Evolutionary conservation across 2,797 vertebrate genomes (phyloP), one percentile per base, ranked within the genome.

Genomic region (Channallabes apus): DNA sequence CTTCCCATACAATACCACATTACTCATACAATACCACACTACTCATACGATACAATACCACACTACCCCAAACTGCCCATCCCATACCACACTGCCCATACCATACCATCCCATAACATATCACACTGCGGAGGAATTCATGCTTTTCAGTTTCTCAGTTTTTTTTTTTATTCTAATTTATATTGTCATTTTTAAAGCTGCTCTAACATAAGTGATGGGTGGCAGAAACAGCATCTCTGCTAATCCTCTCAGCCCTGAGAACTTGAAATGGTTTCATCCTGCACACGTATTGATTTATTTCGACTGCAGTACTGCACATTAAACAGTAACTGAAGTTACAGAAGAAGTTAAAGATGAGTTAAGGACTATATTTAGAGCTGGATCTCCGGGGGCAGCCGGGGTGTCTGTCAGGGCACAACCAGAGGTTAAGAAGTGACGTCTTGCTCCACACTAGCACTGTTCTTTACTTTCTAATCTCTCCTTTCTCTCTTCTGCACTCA

Each of bases 321-420:
- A 86, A 87, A 62, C 67, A 65, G n/a, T 59, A 12, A 76, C 68
- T 62, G 80, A 67, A 82, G 80, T 83, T 80, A 68, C 89, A 87
- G 87, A 86, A 65, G 54, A 81, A 86, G 83, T 89, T 84, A 54
- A 85, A 82, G 82, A 77, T 56, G 41, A 64, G 78, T 41, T 90
- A 84, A 80, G 72, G 51, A 88, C 90, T 93, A 90, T 91, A 90
- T 92, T 89, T 91, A 93, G 89, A 87, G 17, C 76, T 38, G 84
- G 85, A 89, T 93, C 87, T 88, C 90, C 86, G 80, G 89, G 2
- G 90, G 90, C 89, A 84, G 86, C 58, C 58, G 65, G 85, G 87
- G 86, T 89, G 91, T 91, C 89, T 88, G 90, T 86, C 93, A 93
- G 92, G 91, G 91, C 91, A 90, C 88, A 87, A 89, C 91, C 87